Conservation (phyloP, 2,113 vertebrate genomes). For the Pitta sordida region DNA sequence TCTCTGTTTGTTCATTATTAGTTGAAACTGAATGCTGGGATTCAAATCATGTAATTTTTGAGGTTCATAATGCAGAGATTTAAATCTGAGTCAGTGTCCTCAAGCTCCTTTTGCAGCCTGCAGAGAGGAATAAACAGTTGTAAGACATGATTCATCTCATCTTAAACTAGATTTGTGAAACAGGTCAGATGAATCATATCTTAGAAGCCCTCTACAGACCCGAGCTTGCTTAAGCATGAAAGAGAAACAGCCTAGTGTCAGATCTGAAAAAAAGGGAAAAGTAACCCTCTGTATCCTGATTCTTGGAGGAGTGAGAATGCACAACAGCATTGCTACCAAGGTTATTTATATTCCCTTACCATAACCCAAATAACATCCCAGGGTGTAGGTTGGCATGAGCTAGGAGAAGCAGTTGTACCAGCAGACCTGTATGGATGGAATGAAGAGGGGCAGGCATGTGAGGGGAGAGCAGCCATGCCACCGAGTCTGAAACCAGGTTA, state of each 20-base stretch:
- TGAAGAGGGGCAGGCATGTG: neutral
- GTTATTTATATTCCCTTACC: neutral
- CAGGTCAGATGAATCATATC: conserved; percentile 47
- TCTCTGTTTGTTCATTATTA: neutral
- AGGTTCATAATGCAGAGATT: conserved; percentile 17
- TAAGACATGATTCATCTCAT: conserved; percentile 50
- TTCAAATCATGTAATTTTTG: conserved; percentile 16
- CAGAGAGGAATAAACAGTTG: conserved; percentile 13
- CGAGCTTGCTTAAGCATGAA: conserved; percentile 27
- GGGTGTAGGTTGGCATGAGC: neutral
- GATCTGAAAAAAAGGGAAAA: neutral
- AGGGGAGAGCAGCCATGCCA: neutral
- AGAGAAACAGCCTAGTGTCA: neutral
- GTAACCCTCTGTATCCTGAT: neutral
- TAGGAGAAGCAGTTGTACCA: neutral
- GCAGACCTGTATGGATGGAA: neutral
- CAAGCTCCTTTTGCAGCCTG: conserved; percentile 9
- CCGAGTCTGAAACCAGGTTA: neutral
- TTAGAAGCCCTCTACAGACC: conserved; percentile 11
- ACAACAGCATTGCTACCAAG: neutral
- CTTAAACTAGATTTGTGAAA: conserved; percentile 46
- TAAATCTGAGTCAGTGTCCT: conserved; percentile 49
- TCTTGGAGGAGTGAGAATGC: neutral
- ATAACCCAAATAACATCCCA: neutral
- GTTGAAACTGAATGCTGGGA: neutral